Base-by-base conservation (phyloP, 1,140 invertebrate genomes). In the Drosophila pallidifrons region DNA sequence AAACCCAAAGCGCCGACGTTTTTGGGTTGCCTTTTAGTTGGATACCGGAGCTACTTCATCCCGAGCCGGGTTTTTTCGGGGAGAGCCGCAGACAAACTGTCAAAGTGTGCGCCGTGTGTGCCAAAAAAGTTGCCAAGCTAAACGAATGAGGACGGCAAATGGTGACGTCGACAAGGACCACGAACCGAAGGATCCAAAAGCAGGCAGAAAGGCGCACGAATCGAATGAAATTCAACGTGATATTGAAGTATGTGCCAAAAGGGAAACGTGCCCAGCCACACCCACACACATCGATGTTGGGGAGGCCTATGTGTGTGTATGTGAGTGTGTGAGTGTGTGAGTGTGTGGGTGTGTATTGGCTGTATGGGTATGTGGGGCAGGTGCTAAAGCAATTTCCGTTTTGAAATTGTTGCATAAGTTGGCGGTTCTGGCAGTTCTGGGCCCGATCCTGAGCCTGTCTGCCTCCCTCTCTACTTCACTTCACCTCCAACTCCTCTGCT, bases 241-340 rank as follows among this genome's bases (percentile, higher is more conserved):
- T 81, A 89, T 90, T 89, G 85, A 89, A 89, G 85, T 89, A 89
- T 85, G 86, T 89, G 85, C 86, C 86, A 89, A 89, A 89, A 89
- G 81, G 75, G 77, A 88, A 89, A 88, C 81, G 81, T 81, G 83
- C 68, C 43, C 67, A 55, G 52, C 45, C 61, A 55, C 64, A 72
- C 52, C 43, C 57, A 71, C 54, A 63, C 30, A 32, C 16, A 32
- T 28, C 30, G 13, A 67, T 35, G 59, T 10, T 25, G 20, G 20
- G 41, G 7, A 47, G 41, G 66, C 41, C 57, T 67, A 67, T 71
- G 16, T 38, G 45, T 66, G 35, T 28, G 59, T 30, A 15, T 54
- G 54, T 38, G 60, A 13, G 49, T 45, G 49, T 28, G 59, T 30
- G 20, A 54, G 54, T 38, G 60, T 30, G 49, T 45, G 49, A 30